Percentiles rank a stretch among this genome's conserved stretches.
Evolutionary conservation across 2,113 vertebrate genomes (phyloP).

Genomic region (Actenoides lindsayi): DNA sequence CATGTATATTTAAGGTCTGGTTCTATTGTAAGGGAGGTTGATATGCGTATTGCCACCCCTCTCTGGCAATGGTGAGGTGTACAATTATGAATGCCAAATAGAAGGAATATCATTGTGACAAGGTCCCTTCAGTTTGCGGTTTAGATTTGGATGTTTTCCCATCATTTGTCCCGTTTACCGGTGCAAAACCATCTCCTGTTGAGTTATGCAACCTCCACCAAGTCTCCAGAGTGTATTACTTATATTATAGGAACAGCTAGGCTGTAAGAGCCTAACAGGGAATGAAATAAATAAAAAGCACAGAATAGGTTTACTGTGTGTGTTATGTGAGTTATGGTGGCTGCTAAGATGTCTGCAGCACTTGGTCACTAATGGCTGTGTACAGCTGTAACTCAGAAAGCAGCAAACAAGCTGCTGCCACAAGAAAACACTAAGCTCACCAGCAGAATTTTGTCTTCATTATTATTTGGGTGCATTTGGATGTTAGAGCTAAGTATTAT

Average conservation of each 20-base stretch:
- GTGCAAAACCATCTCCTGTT: neutral
- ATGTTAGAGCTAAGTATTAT: neutral
- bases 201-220: neutral
- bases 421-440: neutral
- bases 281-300: neutral
- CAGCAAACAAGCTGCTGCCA: neutral
- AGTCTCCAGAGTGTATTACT: neutral
- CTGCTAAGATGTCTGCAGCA: neutral
- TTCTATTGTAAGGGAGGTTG: neutral
- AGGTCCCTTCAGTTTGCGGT: neutral
- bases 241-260: neutral
- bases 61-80: neutral
- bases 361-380: neutral
- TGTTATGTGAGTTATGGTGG: neutral
- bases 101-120: neutral
- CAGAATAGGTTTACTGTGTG: neutral
- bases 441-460: neutral
- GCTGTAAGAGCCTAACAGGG: neutral
- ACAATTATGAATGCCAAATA: neutral
- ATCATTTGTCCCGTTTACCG: neutral
- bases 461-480: neutral
- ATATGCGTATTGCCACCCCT: neutral
- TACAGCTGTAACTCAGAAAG: neutral
- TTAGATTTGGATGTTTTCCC: neutral
- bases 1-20: neutral